Evolutionary conservation across 2,797 vertebrate species (phyloP).

Genomic region (Macroramphosus scolopax): DNA sequence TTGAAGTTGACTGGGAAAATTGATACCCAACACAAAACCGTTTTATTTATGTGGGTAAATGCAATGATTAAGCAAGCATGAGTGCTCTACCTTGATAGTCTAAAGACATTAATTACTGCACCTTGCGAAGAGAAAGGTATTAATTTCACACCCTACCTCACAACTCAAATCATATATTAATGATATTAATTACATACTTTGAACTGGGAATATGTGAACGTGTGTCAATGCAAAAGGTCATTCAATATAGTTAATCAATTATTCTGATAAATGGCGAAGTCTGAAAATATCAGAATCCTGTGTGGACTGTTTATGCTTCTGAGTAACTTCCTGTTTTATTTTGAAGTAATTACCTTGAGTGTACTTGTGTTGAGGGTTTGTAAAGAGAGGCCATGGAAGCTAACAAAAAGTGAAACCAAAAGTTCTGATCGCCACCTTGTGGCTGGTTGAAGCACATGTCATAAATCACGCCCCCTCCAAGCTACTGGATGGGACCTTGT

Average conservation of each 20-base stretch:
- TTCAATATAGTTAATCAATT: slow-evolving; percentile 29
- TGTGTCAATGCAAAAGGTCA: slow-evolving; percentile 50
- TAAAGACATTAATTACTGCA: slow-evolving; percentile 59
- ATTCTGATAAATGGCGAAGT: slow-evolving; percentile 28
- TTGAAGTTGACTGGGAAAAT: slow-evolving; percentile 41
- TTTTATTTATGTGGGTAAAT: slow-evolving; percentile 48
- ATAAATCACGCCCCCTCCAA: no score
- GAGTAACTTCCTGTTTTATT: no score
- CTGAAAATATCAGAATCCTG: no score
- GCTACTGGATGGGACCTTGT: no score
- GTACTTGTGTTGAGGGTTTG: no score
- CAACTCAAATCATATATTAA: slow-evolving; percentile 60
- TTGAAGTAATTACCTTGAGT: no score
- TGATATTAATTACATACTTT: slow-evolving; percentile 49
- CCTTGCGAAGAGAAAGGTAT: slow-evolving; percentile 54
- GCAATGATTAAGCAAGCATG: slow-evolving; percentile 47
- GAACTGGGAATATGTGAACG: slow-evolving; percentile 47
- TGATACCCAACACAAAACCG: slow-evolving; percentile 29
- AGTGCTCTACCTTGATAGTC: slow-evolving; percentile 41
- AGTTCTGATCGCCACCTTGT: no score
- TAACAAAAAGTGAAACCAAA: no score
- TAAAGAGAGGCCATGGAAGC: no score
- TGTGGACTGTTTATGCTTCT: no score
- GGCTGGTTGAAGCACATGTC: no score
- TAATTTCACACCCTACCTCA: slow-evolving; percentile 72